These are phyloP conservation scores for Periphyllus acericola DNA, from an alignment of 2,888 invertebrate genomes.

Conservation along the genomic window DNA sequence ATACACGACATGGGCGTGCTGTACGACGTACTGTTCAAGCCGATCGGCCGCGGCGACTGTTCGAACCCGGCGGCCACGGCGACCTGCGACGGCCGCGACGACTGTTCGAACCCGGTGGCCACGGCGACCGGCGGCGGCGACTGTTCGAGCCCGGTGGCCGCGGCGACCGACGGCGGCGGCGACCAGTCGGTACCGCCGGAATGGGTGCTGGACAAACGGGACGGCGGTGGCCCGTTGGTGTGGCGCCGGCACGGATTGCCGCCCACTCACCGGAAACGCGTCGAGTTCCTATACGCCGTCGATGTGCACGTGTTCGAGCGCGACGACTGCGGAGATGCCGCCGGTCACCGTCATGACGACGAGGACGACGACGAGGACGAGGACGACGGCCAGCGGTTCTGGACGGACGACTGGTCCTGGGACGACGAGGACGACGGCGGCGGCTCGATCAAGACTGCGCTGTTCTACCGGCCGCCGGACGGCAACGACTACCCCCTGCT, in stretches of 20 bases:
- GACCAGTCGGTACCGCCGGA: neutral
- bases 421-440: neutral
- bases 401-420: constrained; percentile 30
- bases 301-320: constrained; percentile 50
- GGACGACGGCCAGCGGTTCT: neutral
- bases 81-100: neutral
- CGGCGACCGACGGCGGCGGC: neutral
- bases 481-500: constrained; percentile 35
- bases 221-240: constrained; percentile 24
- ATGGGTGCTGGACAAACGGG: constrained; percentile 52
- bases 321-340: constrained; percentile 13
- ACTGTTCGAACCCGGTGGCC: neutral
- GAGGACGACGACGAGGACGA: constrained; percentile 3
- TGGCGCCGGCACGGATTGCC: constrained; percentile 13
- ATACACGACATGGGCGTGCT: constrained; percentile 35
- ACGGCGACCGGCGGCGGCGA: neutral
- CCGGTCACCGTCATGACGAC: neutral
- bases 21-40: constrained; percentile 52
- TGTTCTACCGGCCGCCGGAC: neutral
- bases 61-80: neutral
- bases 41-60: constrained; percentile 22
- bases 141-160: neutral
- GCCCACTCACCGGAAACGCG: constrained; percentile 33
- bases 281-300: constrained; percentile 52
- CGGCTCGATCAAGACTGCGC: neutral